Evolutionary conservation across 1,140 invertebrate genomes (phyloP), one percentile per base, ranked within the genome.

Genomic region (Brachionus rotundiformis): DNA sequence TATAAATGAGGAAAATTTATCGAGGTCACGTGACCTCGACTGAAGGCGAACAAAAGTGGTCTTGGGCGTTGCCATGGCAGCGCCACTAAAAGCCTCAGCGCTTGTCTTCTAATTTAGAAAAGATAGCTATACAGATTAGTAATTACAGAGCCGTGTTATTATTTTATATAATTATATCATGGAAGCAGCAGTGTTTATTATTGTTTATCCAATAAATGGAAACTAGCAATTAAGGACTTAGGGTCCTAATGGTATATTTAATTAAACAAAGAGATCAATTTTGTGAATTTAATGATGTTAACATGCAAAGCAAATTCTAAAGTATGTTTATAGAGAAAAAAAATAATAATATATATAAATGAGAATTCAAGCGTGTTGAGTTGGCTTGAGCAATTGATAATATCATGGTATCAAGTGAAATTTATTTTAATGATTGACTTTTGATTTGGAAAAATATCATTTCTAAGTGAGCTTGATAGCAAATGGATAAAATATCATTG

Each of bases 271-370:
- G 47, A 49, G 47, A 19, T 23, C 6, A 49, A 49, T 49, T 19
- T 49, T 19, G 47, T 49, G 47, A 49, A 49, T 31, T 31, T 68
- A 68, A 68, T 68, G 63, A 68, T 68, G 29, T 68, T 33, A 68
- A 68, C 63, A 68, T 68, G 63, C 63, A 68, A 68, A n/a, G 31
- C 3, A 31, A 33, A 68, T 33, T 68, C 10, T n/a, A 4, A 16
- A 36, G 63, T 68, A 36, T 68, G 25, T 68, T 36, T 31, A 16
- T 16, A 4, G 16, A 49, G 8, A 49, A 49, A 49, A 7, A 25
- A 49, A 23, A 41, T 19, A 2, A 49, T 2, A 49, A 19, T 7
- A 49, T 3, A 19, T 19, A 16, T 7, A 19, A 49, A 36, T 36
- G 33, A 1, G 16, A 68, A 68, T 33, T 68, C 11, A 68, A 68